A percentile compares a stretch with the other conserved stretches of the same genome.
Evolutionary conservation across 2,113 vertebrate species (phyloP).

Genomic region (Tympanuchus pallidicinctus): DNA sequence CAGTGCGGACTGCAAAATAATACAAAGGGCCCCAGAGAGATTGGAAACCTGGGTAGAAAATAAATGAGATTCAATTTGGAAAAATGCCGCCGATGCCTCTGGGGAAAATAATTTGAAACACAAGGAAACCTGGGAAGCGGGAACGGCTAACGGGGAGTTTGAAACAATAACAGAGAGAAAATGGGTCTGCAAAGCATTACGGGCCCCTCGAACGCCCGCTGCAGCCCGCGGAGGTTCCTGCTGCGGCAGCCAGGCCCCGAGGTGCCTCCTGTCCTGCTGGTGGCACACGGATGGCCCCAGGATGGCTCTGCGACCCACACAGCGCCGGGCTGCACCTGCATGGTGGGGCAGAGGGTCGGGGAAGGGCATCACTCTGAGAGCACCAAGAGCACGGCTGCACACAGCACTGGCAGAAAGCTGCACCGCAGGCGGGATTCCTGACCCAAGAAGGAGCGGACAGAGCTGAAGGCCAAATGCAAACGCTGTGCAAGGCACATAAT

Average conservation of each 20-base stretch:
- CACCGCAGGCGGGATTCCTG: neutral
- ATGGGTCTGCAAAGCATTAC: conserved; percentile 63
- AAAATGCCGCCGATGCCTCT: conserved; percentile 69
- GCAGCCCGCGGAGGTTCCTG: conserved; percentile 8
- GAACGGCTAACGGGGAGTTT: conserved; percentile 56
- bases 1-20: conserved; percentile 56
- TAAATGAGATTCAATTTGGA: conserved; percentile 77
- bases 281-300: neutral
- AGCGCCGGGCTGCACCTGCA: accelerated
- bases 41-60: conserved; percentile 73
- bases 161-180: conserved; percentile 66
- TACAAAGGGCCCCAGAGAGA: conserved; percentile 69
- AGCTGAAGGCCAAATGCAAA: neutral
- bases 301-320: neutral
- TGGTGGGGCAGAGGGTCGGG: accelerated
- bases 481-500: neutral
- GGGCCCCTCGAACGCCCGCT: neutral
- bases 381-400: neutral
- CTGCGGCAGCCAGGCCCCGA: neutral
- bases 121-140: conserved; percentile 61
- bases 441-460: neutral
- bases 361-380: neutral
- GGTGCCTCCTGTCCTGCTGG: neutral
- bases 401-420: neutral
- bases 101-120: conserved; percentile 75